Base-by-base conservation (phyloP, 2,797 vertebrate species). In the Gymnodraco acuticeps region DNA sequence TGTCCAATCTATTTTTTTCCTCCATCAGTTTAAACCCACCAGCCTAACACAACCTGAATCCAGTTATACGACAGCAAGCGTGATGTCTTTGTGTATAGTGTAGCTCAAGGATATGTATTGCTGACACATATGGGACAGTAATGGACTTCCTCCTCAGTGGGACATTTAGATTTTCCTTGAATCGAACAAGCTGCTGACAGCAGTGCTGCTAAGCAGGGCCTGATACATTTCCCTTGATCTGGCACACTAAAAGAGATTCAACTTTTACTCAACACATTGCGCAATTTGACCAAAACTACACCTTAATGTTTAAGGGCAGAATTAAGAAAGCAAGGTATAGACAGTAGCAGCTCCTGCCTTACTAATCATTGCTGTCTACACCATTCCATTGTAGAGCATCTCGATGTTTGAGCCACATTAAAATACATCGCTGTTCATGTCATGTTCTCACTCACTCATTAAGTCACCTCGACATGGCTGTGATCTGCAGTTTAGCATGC, bases 11-110 rank as follows among this genome's bases (percentile, higher is more conserved):
- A 75, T 75, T 73, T 64, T 85, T 55, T 45, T 68, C 67, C 52
- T 63, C 45, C 16, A n/a, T 81, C 51, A 11, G 7, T 83, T 82
- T 47, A 74, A 73, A 67, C 51, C 76, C 5, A 74, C 70, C 55
- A 80, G 73, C 75, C 84, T 73, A 82, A 71, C 46, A 56, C 51
- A 17, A 76, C 31, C 70, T 23, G 33, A 70, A 33, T 52, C 80
- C 58, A 63, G 47, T 77, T 46, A 41, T 78, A 53, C 70, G 64
- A 75, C 78, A 78, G 81, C 86, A 71, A 76, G 66, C 15, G 73
- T 86, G 70, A 82, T 75, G 87, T 89, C 70, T 74, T 82, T 82
- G 83, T 84, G 80, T 82, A 11, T 79, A 78, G 69, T 33, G 46
- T 85, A 87, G 83, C 58, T 85, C 54, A 63, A 83, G 79, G 71